These are phyloP conservation scores for Cotesia vestalis DNA, from an alignment of 1,140 invertebrate genomes.

Conservation along the genomic window DNA sequence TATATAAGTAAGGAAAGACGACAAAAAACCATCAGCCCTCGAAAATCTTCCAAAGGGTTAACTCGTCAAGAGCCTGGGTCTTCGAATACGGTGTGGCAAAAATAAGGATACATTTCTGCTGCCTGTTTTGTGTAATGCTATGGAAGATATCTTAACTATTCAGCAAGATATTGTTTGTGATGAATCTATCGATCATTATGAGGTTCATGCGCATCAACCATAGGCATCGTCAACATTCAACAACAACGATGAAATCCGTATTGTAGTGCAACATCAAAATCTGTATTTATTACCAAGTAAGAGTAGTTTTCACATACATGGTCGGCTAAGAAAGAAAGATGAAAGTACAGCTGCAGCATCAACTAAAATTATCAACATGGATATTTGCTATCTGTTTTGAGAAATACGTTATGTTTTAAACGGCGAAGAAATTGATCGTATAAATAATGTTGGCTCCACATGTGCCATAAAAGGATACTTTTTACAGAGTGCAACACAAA, in stretches of 20 bases:
- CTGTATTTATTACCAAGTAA: too few species aligned
- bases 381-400: too few species aligned
- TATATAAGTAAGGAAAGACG: neutral
- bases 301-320: too few species aligned
- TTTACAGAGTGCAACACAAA: neutral
- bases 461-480: too few species aligned
- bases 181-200: slow-evolving; percentile 50
- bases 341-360: too few species aligned
- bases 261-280: neutral
- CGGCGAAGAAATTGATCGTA: too few species aligned
- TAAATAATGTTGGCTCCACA: too few species aligned
- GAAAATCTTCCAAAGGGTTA: neutral
- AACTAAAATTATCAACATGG: too few species aligned
- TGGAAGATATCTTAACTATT: slow-evolving; percentile 41
- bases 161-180: slow-evolving; percentile 41
- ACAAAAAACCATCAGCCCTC: neutral
- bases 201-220: slow-evolving; percentile 45
- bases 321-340: too few species aligned
- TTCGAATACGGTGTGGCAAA: slow-evolving; percentile 9
- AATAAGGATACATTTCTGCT: slow-evolving; percentile 8
- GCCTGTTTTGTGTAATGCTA: slow-evolving; percentile 21
- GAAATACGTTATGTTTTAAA: too few species aligned
- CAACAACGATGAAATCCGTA: slow-evolving; percentile 20
- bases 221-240: slow-evolving; percentile 1
- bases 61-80: slow-evolving; percentile 15